A percentile compares a stretch with the other conserved stretches of the same genome.
Conservation (phyloP, 37 sponge, comb jelly and placozoan species). For the Tethya wilhelma region DNA sequence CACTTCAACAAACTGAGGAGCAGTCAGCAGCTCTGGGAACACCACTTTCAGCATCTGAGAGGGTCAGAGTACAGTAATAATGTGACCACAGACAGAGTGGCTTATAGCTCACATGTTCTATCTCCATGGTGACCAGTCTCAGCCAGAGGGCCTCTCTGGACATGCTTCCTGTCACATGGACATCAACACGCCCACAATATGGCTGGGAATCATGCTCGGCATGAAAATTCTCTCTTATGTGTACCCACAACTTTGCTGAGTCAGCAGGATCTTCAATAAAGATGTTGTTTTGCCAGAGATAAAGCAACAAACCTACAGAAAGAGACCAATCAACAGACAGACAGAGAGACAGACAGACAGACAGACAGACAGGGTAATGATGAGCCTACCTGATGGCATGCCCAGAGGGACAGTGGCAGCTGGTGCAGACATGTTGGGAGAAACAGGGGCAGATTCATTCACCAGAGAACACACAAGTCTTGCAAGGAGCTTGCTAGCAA, state of each 20-base stretch:
- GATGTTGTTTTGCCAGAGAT: constrained; percentile 50
- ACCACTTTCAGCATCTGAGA: constrained; percentile 34
- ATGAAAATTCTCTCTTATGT: constrained; percentile 7
- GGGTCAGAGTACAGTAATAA: not conserved
- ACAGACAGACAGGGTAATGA: not conserved
- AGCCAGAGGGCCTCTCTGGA: constrained; percentile 34
- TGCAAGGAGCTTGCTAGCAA: constrained; percentile 30
- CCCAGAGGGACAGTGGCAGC: not conserved
- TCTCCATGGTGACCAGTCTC: constrained; percentile 25
- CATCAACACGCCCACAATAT: constrained; percentile 56
- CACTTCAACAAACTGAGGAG: constrained; percentile 36
- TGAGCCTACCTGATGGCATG: not conserved
- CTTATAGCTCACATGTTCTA: constrained; percentile 45
- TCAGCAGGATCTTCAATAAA: constrained; percentile 28
- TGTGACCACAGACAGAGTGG: not conserved
- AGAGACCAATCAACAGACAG: not conserved
- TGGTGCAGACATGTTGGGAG: constrained; percentile 4
- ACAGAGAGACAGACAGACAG: not conserved
- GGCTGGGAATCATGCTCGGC: constrained; percentile 31
- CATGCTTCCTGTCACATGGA: not conserved
- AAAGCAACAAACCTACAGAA: constrained; percentile 10
- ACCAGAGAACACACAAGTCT: constrained; percentile 2
- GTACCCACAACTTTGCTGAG: constrained; percentile 26
- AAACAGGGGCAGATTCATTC: not conserved
- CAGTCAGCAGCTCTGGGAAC: constrained; percentile 40